Conservation (phyloP, 2,113 vertebrate genomes). For the Tylochromis polylepis region DNA sequence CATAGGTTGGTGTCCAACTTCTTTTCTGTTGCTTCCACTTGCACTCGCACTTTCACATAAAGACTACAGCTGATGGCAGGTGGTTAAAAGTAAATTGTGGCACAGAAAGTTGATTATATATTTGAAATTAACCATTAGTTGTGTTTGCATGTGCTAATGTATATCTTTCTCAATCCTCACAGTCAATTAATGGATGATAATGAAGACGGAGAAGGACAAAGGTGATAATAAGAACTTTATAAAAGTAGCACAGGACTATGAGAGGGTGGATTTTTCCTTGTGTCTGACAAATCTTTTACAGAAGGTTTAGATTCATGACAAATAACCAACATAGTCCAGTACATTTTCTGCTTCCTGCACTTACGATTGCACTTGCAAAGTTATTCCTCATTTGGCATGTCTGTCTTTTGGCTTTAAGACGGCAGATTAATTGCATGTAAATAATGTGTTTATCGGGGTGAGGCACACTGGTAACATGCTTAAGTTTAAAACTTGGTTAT, state of each 20-base stretch:
- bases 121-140: neutral
- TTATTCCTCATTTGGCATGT: neutral
- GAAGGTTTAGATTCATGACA: neutral
- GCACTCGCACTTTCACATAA: neutral
- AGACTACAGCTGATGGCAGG: neutral
- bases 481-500: too few species aligned
- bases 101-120: neutral
- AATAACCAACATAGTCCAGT: neutral
- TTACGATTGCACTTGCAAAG: neutral
- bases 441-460: neutral
- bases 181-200: conserved; percentile 77
- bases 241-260: neutral
- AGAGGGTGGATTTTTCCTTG: neutral
- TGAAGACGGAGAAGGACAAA: neutral
- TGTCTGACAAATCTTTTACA: neutral
- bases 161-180: conserved; percentile 32
- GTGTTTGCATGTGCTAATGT: neutral
- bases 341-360: neutral
- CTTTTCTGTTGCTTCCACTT: neutral
- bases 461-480: neutral
- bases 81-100: neutral
- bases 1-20: neutral
- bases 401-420: neutral
- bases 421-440: neutral
- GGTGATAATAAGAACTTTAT: neutral